Percentiles rank a stretch among this genome's conserved stretches.
Evolutionary conservation across 2,797 vertebrate genomes (phyloP).

Genomic region (Falco cherrug): DNA sequence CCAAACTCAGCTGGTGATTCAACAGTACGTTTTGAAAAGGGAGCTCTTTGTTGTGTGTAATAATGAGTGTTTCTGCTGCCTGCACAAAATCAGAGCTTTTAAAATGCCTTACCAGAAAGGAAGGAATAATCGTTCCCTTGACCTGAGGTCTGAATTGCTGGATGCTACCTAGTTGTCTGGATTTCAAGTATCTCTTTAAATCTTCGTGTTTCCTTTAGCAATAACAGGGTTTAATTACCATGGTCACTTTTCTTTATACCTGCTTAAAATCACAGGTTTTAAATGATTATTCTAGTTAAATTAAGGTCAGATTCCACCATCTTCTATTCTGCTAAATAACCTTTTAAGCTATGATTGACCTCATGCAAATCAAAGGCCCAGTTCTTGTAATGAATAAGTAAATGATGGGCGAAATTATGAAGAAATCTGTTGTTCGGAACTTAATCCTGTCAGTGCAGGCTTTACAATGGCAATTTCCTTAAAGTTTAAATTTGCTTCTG

Average conservation of each 20-base stretch:
- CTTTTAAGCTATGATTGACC: not conserved
- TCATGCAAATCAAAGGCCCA: not conserved
- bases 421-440: not conserved
- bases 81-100: constrained; percentile 5
- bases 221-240: not conserved
- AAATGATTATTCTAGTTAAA: not conserved
- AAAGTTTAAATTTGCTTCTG: not conserved
- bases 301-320: not conserved
- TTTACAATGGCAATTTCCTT: not conserved
- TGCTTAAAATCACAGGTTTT: not conserved
- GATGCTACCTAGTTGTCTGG: not conserved
- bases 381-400: not conserved
- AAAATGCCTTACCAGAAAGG: not conserved
- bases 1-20: not conserved
- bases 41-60: not conserved
- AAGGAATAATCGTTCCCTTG: not conserved
- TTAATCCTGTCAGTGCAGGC: not conserved
- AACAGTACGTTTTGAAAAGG: not conserved
- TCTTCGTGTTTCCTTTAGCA: not conserved
- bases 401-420: not conserved
- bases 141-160: not conserved
- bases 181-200: not conserved
- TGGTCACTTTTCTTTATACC: not conserved
- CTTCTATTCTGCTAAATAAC: not conserved
- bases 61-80: constrained; percentile 18